phyloP scores from a whole-genome alignment of 2,797 vertebrate genomes.

The Myripristis murdjan region DNA sequence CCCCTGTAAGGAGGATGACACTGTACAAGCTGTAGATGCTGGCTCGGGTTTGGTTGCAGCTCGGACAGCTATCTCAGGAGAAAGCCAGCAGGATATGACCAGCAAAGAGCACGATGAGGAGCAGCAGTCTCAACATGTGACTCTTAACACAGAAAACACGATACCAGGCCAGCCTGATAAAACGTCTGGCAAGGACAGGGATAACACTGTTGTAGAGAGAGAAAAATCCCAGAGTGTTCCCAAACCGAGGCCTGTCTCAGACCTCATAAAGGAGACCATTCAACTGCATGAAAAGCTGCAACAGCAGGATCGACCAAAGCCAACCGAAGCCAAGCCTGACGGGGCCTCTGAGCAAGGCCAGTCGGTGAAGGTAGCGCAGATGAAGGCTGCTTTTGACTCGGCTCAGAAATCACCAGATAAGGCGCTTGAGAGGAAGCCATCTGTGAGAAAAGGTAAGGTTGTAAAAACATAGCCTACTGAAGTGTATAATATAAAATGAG shows the following conservation, averaged over 20 bases:
- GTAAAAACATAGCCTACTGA: not conserved
- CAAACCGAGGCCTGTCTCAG: slow-evolving; percentile 82
- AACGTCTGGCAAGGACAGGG: slow-evolving; percentile 37
- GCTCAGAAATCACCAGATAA: slow-evolving; percentile 83
- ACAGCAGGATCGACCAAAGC: slow-evolving; percentile 79
- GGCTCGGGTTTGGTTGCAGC: slow-evolving; percentile 17
- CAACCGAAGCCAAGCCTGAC: slow-evolving; percentile 75
- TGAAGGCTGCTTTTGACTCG: slow-evolving; percentile 86
- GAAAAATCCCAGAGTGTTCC: slow-evolving; percentile 59
- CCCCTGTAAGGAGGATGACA: slow-evolving; percentile 17
- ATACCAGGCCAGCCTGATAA: slow-evolving; percentile 39
- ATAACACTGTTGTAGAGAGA: slow-evolving; percentile 44
- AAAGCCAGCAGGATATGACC: slow-evolving; percentile 37
- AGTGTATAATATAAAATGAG: not conserved
- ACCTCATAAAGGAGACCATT: slow-evolving; percentile 85
- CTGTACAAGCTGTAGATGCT: slow-evolving; percentile 32
- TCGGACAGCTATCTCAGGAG: slow-evolving; percentile 24
- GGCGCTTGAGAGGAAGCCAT: slow-evolving; percentile 80
- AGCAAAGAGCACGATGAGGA: slow-evolving; percentile 42
- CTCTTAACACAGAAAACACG: slow-evolving; percentile 32
- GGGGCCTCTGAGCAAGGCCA: slow-evolving; percentile 72
- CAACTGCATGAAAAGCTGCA: slow-evolving; percentile 85
- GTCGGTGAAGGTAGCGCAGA: slow-evolving; percentile 85
- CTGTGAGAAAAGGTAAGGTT: slow-evolving; percentile 84
- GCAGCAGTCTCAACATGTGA: slow-evolving; percentile 27